Percentiles rank a stretch among this genome's conserved stretches.
Conservation (phyloP, 2,888 invertebrate species). For the Andricus quercusramuli region DNA sequence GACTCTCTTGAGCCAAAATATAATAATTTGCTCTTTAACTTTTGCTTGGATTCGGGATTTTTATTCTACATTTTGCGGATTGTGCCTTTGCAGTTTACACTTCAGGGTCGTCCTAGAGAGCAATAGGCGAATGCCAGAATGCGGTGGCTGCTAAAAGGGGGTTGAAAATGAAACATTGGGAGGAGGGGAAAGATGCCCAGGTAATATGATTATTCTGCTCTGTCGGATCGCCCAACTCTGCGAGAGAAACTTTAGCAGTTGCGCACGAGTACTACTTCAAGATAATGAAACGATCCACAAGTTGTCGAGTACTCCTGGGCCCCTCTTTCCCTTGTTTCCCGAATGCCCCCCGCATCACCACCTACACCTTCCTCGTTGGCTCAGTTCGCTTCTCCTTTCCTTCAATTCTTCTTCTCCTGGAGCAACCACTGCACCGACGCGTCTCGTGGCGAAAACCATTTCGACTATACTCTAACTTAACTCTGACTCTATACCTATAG, state of each 20-base stretch:
- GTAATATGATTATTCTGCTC: slow-evolving; percentile 68
- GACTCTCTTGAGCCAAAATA: neutral
- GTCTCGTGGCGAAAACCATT: neutral
- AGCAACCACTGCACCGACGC: neutral
- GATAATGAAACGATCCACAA: slow-evolving; percentile 76
- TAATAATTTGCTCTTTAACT: neutral
- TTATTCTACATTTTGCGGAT: slow-evolving; percentile 19
- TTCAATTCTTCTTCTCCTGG: neutral
- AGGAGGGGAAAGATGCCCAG: slow-evolving; percentile 46
- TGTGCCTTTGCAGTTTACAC: slow-evolving; percentile 1
- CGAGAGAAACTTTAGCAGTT: slow-evolving; percentile 70
- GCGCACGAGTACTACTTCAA: slow-evolving; percentile 68
- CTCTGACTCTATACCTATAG: no score
- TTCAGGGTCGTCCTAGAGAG: slow-evolving; percentile 7
- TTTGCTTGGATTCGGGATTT: slow-evolving; percentile 1
- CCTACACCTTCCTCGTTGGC: neutral
- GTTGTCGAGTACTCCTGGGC: slow-evolving; percentile 66
- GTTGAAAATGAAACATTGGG: slow-evolving; percentile 45
- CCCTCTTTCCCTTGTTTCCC: slow-evolving; percentile 30
- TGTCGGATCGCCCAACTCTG: slow-evolving; percentile 65
- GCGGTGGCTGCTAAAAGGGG: slow-evolving; percentile 46
- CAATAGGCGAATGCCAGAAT: slow-evolving; percentile 42
- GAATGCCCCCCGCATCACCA: neutral
- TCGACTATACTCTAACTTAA: neutral
- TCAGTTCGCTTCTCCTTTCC: neutral